phyloP scores from a whole-genome alignment of 2,113 vertebrate genomes.

The Platichthys flesus region DNA sequence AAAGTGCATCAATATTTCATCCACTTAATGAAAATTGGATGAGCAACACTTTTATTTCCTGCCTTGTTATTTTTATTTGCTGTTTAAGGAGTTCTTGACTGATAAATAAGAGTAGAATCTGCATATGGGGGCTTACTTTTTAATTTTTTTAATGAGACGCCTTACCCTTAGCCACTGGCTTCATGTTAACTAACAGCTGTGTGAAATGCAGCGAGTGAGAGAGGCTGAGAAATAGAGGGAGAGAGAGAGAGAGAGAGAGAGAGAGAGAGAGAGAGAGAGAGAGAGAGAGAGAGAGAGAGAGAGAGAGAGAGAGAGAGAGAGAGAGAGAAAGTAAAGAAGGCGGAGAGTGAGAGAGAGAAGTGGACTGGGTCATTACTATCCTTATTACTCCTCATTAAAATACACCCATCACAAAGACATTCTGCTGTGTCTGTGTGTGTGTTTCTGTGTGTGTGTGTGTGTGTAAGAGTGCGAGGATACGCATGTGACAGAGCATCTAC shows the following conservation, averaged over 20 bases:
- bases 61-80: constrained; percentile 71
- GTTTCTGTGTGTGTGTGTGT: constrained; percentile 39
- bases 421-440: constrained; percentile 27
- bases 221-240: constrained; percentile 21
- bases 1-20: constrained; percentile 81
- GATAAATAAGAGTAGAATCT: constrained; percentile 56
- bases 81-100: constrained; percentile 61
- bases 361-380: constrained; percentile 82
- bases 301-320: constrained; percentile 40
- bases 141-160: constrained; percentile 37
- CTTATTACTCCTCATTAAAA: constrained; percentile 87
- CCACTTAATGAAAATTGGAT: constrained; percentile 75
- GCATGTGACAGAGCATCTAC: constrained; percentile 34
- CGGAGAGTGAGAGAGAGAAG: constrained; percentile 53
- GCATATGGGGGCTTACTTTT: constrained; percentile 25
- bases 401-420: constrained; percentile 78
- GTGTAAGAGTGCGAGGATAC: constrained; percentile 36
- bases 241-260: constrained; percentile 23
- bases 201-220: constrained; percentile 41
- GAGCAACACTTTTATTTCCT: constrained; percentile 73
- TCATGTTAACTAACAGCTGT: constrained; percentile 62
- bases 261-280: constrained; percentile 33
- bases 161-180: constrained; percentile 31
- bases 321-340: constrained; percentile 58
- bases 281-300: constrained; percentile 49